Evolutionary conservation across 1,140 invertebrate species (phyloP), one percentile per base, ranked within the genome.

Genomic region (Tetramorium simillimum): DNA sequence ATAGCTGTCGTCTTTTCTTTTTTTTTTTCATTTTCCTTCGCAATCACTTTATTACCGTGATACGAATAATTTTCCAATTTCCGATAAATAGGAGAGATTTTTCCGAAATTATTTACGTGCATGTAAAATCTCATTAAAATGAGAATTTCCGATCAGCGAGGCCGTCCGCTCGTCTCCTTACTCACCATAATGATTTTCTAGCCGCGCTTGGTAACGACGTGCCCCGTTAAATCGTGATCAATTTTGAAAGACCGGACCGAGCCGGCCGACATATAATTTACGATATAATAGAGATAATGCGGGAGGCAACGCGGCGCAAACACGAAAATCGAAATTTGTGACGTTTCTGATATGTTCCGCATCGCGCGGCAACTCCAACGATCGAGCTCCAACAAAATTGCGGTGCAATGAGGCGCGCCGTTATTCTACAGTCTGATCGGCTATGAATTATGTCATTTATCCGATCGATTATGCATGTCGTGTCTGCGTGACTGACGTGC

Each of bases 381-480:
- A n/a, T n/a, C 78, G 51, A 33, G 37, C n/a, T 14, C 65, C 16
- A 81, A 65, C 69, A 84, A 84, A 84, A 84, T 84, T 73, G 40
- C 53, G 24, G 53, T 60, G 53, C 69, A 73, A 73, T 73, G 69
- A 60, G 28, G 53, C 67, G 40, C 40, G 21, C 37, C 65, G 10
- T 81, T 70, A 56, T 56, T 73, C 80, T 43, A 46, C 40, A 56
- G 24, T 21, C 53, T 84, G 80, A 84, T 73, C 80, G 28, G 24
- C 9, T 73, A 84, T 84, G 80, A 73, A 84, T 84, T 84, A 84
- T 84, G 80, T 84, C 80, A 84, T 84, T 56, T 84, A 60, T 24
- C 28, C 80, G 69, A 84, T 84, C 69, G 69, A 84, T 84, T 84
- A 84, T 84, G 80, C 53, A 73, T 60, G 24, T 60, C 40, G 14